phyloP scores from a whole-genome alignment of 2,797 vertebrate genomes.

The Xerus rutilus region DNA sequence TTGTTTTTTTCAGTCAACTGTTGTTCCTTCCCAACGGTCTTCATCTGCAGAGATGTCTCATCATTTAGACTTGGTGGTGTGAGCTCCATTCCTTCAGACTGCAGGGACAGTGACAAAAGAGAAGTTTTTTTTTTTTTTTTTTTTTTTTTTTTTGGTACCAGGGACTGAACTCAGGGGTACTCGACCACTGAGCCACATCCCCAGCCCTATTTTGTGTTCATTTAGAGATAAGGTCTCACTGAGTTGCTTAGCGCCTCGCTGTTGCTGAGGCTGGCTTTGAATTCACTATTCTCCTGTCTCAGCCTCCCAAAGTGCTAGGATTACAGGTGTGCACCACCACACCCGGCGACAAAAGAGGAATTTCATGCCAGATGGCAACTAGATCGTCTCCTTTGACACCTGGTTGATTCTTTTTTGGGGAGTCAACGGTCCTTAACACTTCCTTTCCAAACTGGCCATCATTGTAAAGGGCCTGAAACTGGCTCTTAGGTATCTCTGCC shows the following conservation, averaged over 20 bases:
- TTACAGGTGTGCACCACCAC: no score
- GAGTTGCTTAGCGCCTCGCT: no score
- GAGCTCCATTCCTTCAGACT: not conserved
- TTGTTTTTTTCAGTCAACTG: not conserved
- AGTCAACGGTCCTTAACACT: not conserved
- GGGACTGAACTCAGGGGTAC: no score
- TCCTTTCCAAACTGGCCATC: not conserved
- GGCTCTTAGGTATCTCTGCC: not conserved
- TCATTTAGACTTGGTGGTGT: not conserved
- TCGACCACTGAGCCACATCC: no score
- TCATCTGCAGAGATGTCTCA: not conserved
- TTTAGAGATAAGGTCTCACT: no score
- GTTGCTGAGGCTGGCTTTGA: no score
- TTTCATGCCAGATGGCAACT: not conserved
- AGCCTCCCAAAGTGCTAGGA: no score
- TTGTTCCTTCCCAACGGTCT: not conserved
- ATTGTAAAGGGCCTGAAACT: not conserved
- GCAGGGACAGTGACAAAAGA: not conserved
- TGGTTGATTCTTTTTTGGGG: not conserved
- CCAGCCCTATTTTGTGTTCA: no score
- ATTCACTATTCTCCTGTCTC: no score
- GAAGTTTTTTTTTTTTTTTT: no score
- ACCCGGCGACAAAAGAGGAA: not conserved
- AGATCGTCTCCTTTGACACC: not conserved
- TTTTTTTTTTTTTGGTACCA: no score